Evolutionary conservation across 1,140 invertebrate species (phyloP), one percentile per base, ranked within the genome.

Genomic region (Berghia stephanieae): DNA sequence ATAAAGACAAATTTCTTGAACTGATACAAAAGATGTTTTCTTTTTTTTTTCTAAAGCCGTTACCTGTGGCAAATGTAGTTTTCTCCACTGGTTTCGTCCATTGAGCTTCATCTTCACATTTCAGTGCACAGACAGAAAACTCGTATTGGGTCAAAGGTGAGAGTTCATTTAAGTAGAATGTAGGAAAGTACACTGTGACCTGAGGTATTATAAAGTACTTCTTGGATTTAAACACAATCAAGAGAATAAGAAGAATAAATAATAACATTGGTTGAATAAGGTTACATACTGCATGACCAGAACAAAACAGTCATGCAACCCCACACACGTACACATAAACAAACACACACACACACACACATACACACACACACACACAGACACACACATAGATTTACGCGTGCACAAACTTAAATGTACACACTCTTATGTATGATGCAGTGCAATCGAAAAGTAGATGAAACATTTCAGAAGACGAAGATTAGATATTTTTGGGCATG

Each of bases 61-160:
- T n/a, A 78, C 77, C 77, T 6, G 77, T 60, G 34, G 60, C 55
- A 13, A 78, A 43, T 2, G 96, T 97, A 69, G 93, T 94, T 90
- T 98, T 98, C n/a, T 93, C 87, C 6, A 95, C 95, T 3, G 96
- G 93, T 94, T 98, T 94, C 83, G 95, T 97, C 96, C 96, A 98
- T 3, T 93, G 92, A 13, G 95, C 96, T 84, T 96, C 94, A 70
- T 94, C 91, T 8, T 93, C 91, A 13, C 94, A 94, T 93, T 92
- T 95, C 0, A 95, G 93, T 18, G 96, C 92, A 90, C 96, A 96
- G 0, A 99, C 97, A 1, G 94, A 93, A 90, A 99, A 99, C 88
- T 99, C 97, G 86, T 99, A 99, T 40, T 34, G 10, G 24, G 78
- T 79, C 44, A 70, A 43, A 36, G 70, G 77, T 8, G 38, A 8